Evolutionary conservation across 1,140 invertebrate species (phyloP).

Genomic region (Chionoecetes opilio): DNA sequence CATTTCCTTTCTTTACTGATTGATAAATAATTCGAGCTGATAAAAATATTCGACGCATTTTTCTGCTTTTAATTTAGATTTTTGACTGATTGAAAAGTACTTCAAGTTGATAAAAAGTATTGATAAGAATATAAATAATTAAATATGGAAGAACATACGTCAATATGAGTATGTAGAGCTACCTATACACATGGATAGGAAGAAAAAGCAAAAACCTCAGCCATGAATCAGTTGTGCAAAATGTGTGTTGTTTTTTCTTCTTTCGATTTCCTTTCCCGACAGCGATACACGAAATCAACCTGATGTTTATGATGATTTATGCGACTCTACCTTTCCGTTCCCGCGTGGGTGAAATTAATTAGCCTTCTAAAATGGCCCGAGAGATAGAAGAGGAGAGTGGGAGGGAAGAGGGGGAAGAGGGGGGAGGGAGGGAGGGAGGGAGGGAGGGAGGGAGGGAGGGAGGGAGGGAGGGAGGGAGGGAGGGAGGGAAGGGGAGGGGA

Average conservation of each 20-base stretch:
- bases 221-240: not conserved
- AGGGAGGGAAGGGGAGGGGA: not conserved
- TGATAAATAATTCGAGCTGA: no score
- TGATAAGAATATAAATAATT: no score
- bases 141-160: no score
- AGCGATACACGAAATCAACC: not conserved
- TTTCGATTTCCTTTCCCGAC: not conserved
- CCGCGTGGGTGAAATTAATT: conserved; percentile 19
- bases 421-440: not conserved
- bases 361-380: not conserved
- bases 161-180: no score
- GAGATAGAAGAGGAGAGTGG: not conserved
- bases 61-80: no score
- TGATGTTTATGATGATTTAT: not conserved
- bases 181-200: not conserved
- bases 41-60: no score
- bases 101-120: no score
- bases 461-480: not conserved
- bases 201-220: not conserved
- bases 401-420: not conserved
- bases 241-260: not conserved
- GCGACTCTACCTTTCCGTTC: conserved; percentile 5
- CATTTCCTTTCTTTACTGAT: no score
- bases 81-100: no score
- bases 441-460: not conserved